Evolutionary conservation across 53 echinoderm and acorn worm species (phyloP).

Genomic region (Crossaster papposus): DNA sequence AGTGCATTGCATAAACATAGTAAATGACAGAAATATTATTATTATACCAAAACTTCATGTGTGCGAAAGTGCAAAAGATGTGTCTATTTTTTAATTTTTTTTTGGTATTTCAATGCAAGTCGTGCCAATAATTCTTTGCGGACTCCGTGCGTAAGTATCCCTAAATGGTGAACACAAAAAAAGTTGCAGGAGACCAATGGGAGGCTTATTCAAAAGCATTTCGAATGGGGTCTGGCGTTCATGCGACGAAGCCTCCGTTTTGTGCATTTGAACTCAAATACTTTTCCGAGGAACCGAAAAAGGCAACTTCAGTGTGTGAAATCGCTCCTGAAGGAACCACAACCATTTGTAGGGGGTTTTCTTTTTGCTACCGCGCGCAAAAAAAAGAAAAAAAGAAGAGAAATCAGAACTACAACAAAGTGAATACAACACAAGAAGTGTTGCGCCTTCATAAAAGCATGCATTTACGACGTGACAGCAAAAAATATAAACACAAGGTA

Average conservation of each 20-base stretch:
- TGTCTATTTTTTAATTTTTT: background rate
- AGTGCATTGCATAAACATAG: background rate
- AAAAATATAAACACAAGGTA: background rate
- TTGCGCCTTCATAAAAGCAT: background rate
- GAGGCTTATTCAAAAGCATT: no score
- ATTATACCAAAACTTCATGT: background rate
- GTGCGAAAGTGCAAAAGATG: background rate
- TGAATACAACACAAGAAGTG: slow-evolving; percentile 23
- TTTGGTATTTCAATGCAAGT: no score
- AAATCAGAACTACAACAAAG: slow-evolving; percentile 1
- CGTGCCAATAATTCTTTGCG: no score
- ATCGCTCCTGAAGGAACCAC: background rate
- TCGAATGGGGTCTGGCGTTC: no score
- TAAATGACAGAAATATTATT: background rate
- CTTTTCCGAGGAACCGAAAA: background rate
- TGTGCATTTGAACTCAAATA: no score
- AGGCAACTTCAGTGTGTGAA: background rate
- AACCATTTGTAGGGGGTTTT: background rate
- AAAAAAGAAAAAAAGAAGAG: background rate
- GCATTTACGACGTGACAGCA: slow-evolving; percentile 1
- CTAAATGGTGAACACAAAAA: no score
- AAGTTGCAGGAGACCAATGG: no score
- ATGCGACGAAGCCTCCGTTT: no score
- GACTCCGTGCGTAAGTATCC: no score
- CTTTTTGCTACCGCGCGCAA: background rate